Conservation (phyloP, 2,113 vertebrate genomes). For the Megaceryle maxima region DNA sequence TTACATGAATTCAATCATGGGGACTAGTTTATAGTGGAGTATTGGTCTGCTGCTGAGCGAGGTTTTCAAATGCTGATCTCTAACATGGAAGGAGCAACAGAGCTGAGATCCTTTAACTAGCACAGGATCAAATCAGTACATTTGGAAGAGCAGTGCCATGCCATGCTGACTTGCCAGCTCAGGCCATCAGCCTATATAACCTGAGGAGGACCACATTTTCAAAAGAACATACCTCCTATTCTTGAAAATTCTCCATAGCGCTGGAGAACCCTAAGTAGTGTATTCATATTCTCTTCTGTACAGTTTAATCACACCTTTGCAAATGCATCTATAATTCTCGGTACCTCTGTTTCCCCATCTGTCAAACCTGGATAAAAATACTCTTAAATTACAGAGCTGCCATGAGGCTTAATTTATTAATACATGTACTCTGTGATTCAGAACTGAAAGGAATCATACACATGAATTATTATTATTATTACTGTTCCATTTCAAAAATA, state of each 20-base stretch:
- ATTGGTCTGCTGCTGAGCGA: neutral
- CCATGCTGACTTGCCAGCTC: neutral
- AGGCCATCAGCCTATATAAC: neutral
- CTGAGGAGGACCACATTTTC: neutral
- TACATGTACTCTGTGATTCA: neutral
- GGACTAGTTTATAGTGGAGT: neutral
- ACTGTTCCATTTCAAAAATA: slow-evolving; percentile 13
- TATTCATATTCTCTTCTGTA: neutral
- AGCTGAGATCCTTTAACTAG: neutral
- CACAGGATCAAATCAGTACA: neutral
- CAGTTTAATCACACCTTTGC: slow-evolving; percentile 3
- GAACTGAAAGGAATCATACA: slow-evolving; percentile 11
- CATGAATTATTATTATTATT: slow-evolving; percentile 15
- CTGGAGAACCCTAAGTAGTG: neutral
- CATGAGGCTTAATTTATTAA: slow-evolving; percentile 36
- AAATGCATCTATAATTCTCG: neutral
- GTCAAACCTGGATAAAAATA: slow-evolving; percentile 3
- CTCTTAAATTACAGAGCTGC: slow-evolving; percentile 22
- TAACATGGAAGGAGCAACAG: neutral
- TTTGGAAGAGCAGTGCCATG: neutral
- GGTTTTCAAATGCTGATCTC: neutral
- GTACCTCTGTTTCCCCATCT: slow-evolving; percentile 23
- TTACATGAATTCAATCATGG: neutral
- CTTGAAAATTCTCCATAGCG: neutral
- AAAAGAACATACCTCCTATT: neutral